These are phyloP conservation scores for Orthonevra nobilis DNA, from an alignment of 2,888 invertebrate species.

Conservation along the genomic window DNA sequence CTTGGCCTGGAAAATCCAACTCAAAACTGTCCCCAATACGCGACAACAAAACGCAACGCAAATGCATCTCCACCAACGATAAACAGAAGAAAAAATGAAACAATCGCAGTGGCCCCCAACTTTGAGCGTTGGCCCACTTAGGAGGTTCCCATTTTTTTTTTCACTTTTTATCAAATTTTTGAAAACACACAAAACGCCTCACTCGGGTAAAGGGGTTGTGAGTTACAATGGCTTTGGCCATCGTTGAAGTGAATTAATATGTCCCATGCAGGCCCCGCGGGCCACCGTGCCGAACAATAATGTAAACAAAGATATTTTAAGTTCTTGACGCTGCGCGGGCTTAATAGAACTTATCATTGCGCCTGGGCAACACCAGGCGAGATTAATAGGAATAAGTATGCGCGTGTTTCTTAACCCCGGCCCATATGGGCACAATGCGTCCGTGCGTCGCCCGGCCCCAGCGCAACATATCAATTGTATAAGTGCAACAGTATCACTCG, in stretches of 20 bases:
- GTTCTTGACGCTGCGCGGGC: slow-evolving; percentile 20
- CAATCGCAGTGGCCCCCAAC: slow-evolving; percentile 60
- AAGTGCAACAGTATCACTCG: slow-evolving; percentile 50
- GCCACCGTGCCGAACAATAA: slow-evolving; percentile 18
- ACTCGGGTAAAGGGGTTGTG: slow-evolving; percentile 36
- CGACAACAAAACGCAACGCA: slow-evolving; percentile 13
- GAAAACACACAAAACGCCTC: slow-evolving; percentile 38
- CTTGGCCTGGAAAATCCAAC: slow-evolving; percentile 3
- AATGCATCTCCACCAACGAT: slow-evolving; percentile 38
- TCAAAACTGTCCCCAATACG: slow-evolving; percentile 36
- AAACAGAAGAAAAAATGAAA: slow-evolving; percentile 21
- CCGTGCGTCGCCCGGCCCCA: slow-evolving; percentile 20
- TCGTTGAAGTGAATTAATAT: slow-evolving; percentile 56
- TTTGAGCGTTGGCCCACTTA: slow-evolving; percentile 63
- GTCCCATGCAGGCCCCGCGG: slow-evolving; percentile 33
- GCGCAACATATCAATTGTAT: slow-evolving; percentile 59
- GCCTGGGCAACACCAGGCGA: slow-evolving; percentile 21
- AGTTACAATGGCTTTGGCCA: no score
- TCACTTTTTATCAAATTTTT: slow-evolving; percentile 44
- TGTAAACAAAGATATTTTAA: slow-evolving; percentile 58
- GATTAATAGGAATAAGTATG: slow-evolving; percentile 18
- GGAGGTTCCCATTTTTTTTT: slow-evolving; percentile 40
- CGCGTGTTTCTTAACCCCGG: slow-evolving; percentile 43
- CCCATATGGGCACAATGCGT: slow-evolving; percentile 50
- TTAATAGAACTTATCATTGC: slow-evolving; percentile 26